Conservation (phyloP, 2,888 invertebrate species). For the Idaea aversata region DNA sequence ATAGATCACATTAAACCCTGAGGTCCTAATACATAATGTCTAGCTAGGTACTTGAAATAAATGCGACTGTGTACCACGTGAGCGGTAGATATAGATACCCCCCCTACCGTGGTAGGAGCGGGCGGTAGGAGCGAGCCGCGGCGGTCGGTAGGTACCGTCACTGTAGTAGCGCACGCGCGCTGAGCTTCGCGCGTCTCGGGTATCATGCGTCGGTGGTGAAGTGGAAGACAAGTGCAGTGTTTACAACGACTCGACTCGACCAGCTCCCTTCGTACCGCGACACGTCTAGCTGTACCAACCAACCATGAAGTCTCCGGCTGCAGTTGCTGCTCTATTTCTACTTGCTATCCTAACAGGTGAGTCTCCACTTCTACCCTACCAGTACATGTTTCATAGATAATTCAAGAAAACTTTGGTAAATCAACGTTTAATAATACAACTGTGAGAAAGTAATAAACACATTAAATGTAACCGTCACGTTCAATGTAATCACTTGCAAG, state of each 20-base stretch:
- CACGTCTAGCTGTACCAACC: background rate
- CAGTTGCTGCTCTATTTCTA: constrained; percentile 58
- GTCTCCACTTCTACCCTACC: too few species aligned
- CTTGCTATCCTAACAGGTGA: constrained; percentile 68
- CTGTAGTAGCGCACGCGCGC: constrained; percentile 58
- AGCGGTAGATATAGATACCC: too few species aligned
- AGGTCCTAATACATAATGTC: too few species aligned
- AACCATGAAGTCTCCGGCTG: constrained; percentile 59
- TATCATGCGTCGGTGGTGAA: constrained; percentile 74
- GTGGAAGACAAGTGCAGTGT: constrained; percentile 61
- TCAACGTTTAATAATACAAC: background rate
- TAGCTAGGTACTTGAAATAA: too few species aligned
- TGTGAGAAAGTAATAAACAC: background rate
- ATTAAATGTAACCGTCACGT: background rate
- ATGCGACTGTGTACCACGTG: too few species aligned
- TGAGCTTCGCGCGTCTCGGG: constrained; percentile 67
- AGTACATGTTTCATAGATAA: background rate
- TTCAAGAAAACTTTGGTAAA: background rate
- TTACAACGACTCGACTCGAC: background rate
- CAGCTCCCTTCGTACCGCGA: background rate
- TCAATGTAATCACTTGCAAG: background rate
- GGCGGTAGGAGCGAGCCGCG: background rate
- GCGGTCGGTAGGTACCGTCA: too few species aligned
- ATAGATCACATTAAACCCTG: background rate
- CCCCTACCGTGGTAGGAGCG: too few species aligned